These are phyloP conservation scores for Chloroclystis v-ata DNA, from an alignment of 2,888 invertebrate species.

Conservation along the genomic window DNA sequence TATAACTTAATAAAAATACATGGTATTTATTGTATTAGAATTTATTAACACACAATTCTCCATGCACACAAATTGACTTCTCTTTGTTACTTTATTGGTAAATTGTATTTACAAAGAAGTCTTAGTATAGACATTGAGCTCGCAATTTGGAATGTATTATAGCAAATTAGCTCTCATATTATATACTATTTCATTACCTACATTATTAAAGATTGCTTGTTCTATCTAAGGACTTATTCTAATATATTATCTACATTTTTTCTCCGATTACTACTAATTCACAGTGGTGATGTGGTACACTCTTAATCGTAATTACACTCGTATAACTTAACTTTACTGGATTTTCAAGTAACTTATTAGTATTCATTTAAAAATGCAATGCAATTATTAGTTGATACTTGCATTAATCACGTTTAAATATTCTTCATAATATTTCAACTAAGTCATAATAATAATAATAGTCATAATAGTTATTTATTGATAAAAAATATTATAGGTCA, in stretches of 20 bases:
- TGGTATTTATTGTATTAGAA: constrained; percentile 23
- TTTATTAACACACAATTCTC: constrained; percentile 21
- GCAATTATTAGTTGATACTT: no score
- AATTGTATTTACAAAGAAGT: constrained; percentile 16
- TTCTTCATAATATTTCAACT: no score
- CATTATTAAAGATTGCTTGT: constrained; percentile 1
- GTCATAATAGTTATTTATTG: no score
- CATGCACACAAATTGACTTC: constrained; percentile 4
- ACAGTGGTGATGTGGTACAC: constrained; percentile 61
- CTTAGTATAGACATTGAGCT: constrained; percentile 8
- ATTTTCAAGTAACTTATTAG: no score
- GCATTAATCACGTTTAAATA: no score
- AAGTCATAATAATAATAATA: no score
- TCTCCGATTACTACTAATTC: constrained; percentile 41
- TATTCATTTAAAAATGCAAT: no score
- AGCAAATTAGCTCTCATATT: not conserved
- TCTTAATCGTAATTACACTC: constrained; percentile 9
- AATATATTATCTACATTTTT: constrained; percentile 2
- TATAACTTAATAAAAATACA: not conserved
- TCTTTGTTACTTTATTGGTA: not conserved
- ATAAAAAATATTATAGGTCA: no score
- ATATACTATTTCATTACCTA: not conserved
- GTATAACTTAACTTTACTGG: not conserved
- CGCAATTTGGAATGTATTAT: not conserved
- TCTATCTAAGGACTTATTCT: constrained; percentile 8